Evolutionary conservation across 2,113 vertebrate species (phyloP), one percentile per base, ranked within the genome.

Genomic region (Fregetta grallaria): DNA sequence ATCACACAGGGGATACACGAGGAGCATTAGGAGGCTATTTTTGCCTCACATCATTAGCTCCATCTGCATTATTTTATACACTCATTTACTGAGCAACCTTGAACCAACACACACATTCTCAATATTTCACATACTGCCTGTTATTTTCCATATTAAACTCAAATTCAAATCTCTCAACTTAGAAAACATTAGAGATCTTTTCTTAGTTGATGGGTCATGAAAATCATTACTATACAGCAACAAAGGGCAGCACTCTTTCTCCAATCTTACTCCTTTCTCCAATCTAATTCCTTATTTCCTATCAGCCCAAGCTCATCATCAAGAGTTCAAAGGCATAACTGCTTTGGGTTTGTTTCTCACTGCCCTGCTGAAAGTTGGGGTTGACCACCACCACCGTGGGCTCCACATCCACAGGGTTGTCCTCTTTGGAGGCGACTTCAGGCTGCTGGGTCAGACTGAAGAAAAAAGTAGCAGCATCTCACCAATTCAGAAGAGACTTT

Each of bases 51-150:
- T 89, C 89, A 88, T 92, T 95, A 92, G 26, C 83, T 88, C 72
- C 65, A 84, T 71, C 89, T 89, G 88, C 91, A 96, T 92, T 95
- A 86, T 84, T 94, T 92, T 58, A 90, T 25, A 80, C 56, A 68
- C 65, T 91, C 79, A 59, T 91, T 67, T 84, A 74, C 83, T 50
- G 55, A 91, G 30, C 29, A 76, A 86, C 83, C 61, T 94, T 86
- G 79, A 86, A 26, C 52, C 71, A 87, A 86, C 30, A 58, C 27
- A 77, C 17, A 63, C 25, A 10, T 55, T 67, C 80, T 53, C 55
- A 68, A 1, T 32, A 67, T 17, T 66, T 68, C 63, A 77, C 45
- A 49, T 6, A 50, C n/a, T 38, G 55, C 26, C 38, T 62, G 22
- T 71, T 50, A 42, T 80, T 81, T 91, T 91, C 65, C 44, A 36